phyloP scores from a whole-genome alignment of 2,797 vertebrate species.

The Clarias laeviceps region DNA sequence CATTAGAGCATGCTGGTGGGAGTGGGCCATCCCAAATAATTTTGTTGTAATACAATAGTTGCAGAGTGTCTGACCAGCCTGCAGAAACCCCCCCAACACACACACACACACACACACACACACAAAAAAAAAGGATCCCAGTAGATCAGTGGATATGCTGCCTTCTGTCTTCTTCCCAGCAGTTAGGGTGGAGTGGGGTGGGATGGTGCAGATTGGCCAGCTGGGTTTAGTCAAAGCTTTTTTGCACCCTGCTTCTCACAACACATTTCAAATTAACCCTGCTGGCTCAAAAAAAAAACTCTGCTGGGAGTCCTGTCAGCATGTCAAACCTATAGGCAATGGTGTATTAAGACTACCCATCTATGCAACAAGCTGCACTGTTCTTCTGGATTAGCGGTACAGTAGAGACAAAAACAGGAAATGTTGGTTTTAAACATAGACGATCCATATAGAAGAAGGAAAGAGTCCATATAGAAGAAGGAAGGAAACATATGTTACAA shows the following conservation, averaged over 20 bases:
- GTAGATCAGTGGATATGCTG: slow-evolving; percentile 12
- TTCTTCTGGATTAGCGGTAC: slow-evolving; percentile 5
- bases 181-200: slow-evolving; percentile 1
- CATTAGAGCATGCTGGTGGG: background rate
- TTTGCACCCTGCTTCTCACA: slow-evolving; percentile 58
- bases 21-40: slow-evolving; percentile 12
- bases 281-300: slow-evolving; percentile 49
- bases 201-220: slow-evolving; percentile 46
- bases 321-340: slow-evolving; percentile 44
- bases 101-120: too few relatives aligned
- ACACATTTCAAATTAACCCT: slow-evolving; percentile 68
- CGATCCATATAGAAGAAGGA: background rate
- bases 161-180: slow-evolving; percentile 15
- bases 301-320: slow-evolving; percentile 50
- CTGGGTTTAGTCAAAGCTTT: slow-evolving; percentile 62
- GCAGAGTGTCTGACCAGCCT: background rate
- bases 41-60: background rate
- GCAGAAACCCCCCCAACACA: too few relatives aligned
- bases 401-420: background rate
- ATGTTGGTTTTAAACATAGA: background rate
- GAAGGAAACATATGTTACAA: slow-evolving; percentile 1
- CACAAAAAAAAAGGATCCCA: background rate
- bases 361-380: slow-evolving; percentile 14
- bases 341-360: slow-evolving; percentile 54
- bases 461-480: background rate